These are phyloP conservation scores for Tadarida brasiliensis DNA, from an alignment of 2,797 vertebrate genomes.

Conservation along the genomic window DNA sequence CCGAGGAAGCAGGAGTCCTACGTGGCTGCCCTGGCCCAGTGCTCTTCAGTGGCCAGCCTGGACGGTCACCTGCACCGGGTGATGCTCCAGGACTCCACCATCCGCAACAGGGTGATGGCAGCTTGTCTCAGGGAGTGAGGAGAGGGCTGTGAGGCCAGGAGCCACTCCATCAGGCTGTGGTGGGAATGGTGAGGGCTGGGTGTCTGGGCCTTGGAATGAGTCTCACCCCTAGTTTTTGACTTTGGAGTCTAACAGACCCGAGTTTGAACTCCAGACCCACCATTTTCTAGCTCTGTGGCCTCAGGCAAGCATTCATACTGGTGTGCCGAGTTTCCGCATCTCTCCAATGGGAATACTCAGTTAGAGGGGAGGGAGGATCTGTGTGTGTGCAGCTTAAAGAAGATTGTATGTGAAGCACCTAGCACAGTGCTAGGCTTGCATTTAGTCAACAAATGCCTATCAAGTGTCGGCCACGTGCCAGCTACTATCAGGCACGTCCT, in stretches of 20 bases:
- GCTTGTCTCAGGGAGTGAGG: fast-evolving
- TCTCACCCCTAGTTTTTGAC: not conserved
- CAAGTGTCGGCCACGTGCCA: too few species aligned
- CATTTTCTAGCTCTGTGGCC: not conserved
- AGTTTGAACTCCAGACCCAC: not conserved
- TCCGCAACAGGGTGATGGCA: constrained; percentile 94
- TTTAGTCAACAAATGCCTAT: not conserved
- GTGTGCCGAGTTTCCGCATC: not conserved
- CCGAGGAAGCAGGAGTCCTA: constrained; percentile 97
- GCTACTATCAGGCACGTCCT: too few species aligned
- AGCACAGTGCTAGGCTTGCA: not conserved
- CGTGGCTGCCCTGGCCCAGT: constrained; percentile 94
- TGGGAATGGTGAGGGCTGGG: not conserved
- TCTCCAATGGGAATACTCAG: not conserved
- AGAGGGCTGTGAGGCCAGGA: too few species aligned
- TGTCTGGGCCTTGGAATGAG: not conserved
- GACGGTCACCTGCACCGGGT: constrained; percentile 93
- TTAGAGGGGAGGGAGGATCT: not conserved
- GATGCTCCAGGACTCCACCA: constrained; percentile 94
- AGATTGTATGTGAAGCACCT: fast-evolving
- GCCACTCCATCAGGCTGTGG: not conserved
- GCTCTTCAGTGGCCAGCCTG: constrained; percentile 94
- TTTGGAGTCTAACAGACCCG: not conserved
- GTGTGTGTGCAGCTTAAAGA: not conserved
- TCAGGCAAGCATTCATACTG: not conserved